Evolutionary conservation across 2,888 invertebrate genomes (phyloP).

Genomic region (Luperina nickerlii): DNA sequence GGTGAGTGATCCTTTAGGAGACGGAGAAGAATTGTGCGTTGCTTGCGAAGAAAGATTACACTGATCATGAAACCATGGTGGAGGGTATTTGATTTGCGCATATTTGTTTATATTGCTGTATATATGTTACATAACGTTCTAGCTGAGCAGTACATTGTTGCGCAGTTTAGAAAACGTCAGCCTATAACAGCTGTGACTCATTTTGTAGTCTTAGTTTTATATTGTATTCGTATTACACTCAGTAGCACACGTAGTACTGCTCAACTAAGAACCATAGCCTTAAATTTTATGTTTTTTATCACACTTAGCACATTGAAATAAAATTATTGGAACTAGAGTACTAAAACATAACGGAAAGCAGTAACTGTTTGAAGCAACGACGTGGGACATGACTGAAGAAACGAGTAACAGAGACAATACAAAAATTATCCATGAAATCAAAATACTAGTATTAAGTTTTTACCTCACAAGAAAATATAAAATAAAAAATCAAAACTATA

Average conservation of each 20-base stretch:
- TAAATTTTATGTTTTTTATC: background rate
- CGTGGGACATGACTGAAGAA: background rate
- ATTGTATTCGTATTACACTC: background rate
- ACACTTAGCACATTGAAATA: background rate
- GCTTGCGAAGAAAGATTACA: conserved; percentile 29
- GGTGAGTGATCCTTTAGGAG: conserved; percentile 78
- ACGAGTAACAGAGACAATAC: background rate
- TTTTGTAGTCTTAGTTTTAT: background rate
- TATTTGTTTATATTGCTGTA: conserved; percentile 35
- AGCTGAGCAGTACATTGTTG: conserved; percentile 1
- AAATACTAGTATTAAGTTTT: too few species aligned
- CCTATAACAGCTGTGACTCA: background rate
- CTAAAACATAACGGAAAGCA: background rate
- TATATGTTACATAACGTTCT: background rate
- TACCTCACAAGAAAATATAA: background rate
- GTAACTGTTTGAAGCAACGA: background rate
- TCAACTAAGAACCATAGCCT: conserved; percentile 9
- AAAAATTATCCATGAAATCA: background rate
- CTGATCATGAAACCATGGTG: conserved; percentile 34
- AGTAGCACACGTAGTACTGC: too few species aligned
- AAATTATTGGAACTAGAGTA: background rate
- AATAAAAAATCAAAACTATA: background rate
- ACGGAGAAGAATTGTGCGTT: conserved; percentile 35
- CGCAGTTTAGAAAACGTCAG: background rate
- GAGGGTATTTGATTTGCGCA: conserved; percentile 30